These are phyloP conservation scores for Hypsopygia costalis DNA, from an alignment of 2,888 invertebrate genomes.

Conservation along the genomic window DNA sequence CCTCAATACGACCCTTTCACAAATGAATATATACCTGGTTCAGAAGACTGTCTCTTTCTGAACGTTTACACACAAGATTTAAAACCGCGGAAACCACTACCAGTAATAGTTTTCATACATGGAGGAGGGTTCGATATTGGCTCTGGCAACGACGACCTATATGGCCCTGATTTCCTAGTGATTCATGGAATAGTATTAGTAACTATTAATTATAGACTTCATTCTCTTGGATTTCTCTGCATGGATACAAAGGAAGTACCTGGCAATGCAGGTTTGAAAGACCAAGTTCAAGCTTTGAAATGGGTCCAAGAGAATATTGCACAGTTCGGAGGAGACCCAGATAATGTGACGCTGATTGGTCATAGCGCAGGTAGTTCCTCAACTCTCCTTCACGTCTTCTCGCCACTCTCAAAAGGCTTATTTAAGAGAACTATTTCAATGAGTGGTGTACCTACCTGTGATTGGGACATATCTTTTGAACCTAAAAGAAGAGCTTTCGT, in stretches of 20 bases:
- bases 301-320: constrained; percentile 44
- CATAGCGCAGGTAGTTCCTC: constrained; percentile 47
- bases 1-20: constrained; percentile 40
- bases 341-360: constrained; percentile 43
- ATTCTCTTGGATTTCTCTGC: constrained; percentile 77
- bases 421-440: constrained; percentile 44
- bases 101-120: constrained; percentile 55
- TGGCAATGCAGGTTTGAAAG: constrained; percentile 80
- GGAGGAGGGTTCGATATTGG: constrained; percentile 44
- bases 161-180: constrained; percentile 78
- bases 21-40: constrained; percentile 24
- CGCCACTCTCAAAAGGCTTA: constrained; percentile 48
- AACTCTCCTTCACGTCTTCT: constrained; percentile 33
- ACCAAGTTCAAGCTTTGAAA: constrained; percentile 41
- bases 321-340: constrained; percentile 40
- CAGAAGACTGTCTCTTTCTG: constrained; percentile 45
- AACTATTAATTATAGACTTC: constrained; percentile 77
- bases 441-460: constrained; percentile 44
- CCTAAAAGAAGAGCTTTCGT: constrained; percentile 35
- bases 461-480: constrained; percentile 38
- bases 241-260: constrained; percentile 73
- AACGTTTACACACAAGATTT: constrained; percentile 45
- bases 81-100: constrained; percentile 22
- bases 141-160: constrained; percentile 58
- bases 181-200: constrained; percentile 74